A percentile compares a stretch with the other conserved stretches of the same genome.
Conservation (phyloP, 1,140 invertebrate genomes). For the Cataglyphis hispanica region DNA sequence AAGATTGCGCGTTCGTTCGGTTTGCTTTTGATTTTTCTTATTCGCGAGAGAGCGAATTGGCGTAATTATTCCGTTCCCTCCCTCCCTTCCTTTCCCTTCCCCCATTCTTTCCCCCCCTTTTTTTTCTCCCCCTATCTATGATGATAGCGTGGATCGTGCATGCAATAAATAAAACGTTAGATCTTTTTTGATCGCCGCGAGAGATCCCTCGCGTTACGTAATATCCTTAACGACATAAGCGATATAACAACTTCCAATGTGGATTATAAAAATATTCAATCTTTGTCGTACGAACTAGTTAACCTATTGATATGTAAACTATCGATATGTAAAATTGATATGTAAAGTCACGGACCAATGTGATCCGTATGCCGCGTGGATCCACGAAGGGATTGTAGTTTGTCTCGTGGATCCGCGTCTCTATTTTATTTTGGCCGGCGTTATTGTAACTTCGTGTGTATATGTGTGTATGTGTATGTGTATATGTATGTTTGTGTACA, state of each 20-base stretch:
- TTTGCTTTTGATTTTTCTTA: slow-evolving; percentile 1
- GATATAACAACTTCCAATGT: slow-evolving; percentile 87
- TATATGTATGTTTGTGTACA: slow-evolving; percentile 1
- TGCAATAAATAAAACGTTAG: slow-evolving; percentile 27
- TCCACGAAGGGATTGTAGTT: slow-evolving; percentile 63
- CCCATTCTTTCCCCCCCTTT: too few species aligned
- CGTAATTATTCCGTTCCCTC: not conserved
- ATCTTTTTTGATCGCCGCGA: slow-evolving; percentile 9
- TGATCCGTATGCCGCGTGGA: slow-evolving; percentile 83
- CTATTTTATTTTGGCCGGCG: slow-evolving; percentile 79
- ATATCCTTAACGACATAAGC: slow-evolving; percentile 83
- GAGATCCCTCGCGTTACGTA: slow-evolving; percentile 51
- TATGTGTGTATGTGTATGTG: not conserved
- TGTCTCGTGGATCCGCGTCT: slow-evolving; percentile 63
- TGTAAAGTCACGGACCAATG: slow-evolving; percentile 85
- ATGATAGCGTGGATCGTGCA: slow-evolving; percentile 36
- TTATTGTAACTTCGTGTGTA: slow-evolving; percentile 72
- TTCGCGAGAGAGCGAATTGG: not conserved
- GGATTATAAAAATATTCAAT: slow-evolving; percentile 87
- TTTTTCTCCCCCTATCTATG: not conserved
- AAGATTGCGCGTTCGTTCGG: not conserved
- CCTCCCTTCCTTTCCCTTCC: not conserved
- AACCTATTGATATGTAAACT: slow-evolving; percentile 78
- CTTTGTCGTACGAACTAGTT: slow-evolving; percentile 80
- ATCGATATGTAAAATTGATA: slow-evolving; percentile 73